These are phyloP conservation scores for Orcinus orca DNA, from an alignment of 2,113 vertebrate genomes.

Conservation along the genomic window DNA sequence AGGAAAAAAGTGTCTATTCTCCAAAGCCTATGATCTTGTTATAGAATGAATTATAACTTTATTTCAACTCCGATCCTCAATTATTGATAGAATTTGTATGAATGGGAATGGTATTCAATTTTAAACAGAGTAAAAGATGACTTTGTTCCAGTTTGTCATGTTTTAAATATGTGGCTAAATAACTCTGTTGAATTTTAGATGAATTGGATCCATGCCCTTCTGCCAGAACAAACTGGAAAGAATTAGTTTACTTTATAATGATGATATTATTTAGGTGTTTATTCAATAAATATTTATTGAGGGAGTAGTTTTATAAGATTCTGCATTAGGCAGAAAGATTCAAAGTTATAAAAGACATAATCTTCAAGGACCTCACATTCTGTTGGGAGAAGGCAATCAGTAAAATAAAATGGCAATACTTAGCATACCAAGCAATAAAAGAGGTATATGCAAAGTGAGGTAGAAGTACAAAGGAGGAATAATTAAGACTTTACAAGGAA, in stretches of 20 bases:
- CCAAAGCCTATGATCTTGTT: neutral
- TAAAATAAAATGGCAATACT: neutral
- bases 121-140: neutral
- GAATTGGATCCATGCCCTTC: neutral
- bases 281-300: neutral
- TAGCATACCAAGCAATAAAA: neutral
- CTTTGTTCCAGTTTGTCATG: neutral
- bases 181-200: neutral
- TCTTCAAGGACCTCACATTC: neutral
- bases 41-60: conserved; percentile 42
- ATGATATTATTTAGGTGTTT: conserved; percentile 7
- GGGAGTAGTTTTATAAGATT: neutral
- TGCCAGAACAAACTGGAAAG: neutral
- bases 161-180: conserved; percentile 24
- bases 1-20: neutral
- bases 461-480: neutral
- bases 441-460: fast-evolving
- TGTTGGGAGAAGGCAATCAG: neutral
- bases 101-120: neutral
- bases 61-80: neutral
- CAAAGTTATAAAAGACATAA: neutral
- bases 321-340: neutral
- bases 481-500: neutral
- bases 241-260: conserved; percentile 11
- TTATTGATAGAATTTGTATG: conserved; percentile 44